phyloP scores from a whole-genome alignment of 2,113 vertebrate genomes.

The Bubo bubo region DNA sequence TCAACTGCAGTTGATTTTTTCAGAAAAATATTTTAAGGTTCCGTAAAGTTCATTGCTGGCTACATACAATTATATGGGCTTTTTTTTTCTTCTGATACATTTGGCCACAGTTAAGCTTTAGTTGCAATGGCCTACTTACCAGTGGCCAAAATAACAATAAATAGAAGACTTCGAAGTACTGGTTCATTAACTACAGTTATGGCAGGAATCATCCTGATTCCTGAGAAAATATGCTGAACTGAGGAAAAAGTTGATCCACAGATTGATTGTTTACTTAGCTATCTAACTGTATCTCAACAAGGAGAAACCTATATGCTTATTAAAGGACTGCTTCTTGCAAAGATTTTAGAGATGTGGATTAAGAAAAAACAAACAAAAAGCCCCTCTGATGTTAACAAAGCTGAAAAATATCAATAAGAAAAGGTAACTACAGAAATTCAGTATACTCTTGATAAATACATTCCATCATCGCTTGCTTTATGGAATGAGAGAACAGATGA shows the following conservation, averaged over 20 bases:
- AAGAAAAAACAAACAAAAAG: background rate
- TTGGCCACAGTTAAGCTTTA: background rate
- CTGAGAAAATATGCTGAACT: background rate
- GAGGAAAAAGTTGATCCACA: background rate
- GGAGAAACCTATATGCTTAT: background rate
- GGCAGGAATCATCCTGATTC: background rate
- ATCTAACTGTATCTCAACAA: background rate
- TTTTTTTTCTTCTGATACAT: background rate
- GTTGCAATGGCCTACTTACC: background rate
- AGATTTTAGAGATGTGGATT: background rate
- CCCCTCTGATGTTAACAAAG: background rate
- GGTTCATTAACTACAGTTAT: background rate
- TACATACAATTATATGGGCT: background rate
- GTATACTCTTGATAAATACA: background rate
- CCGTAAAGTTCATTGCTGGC: background rate
- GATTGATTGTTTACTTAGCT: background rate
- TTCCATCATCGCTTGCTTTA: background rate
- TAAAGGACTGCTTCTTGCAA: background rate
- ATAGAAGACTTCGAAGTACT: background rate
- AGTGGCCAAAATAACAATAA: constrained; percentile 11
- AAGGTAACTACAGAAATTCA: background rate
- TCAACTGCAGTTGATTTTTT: background rate
- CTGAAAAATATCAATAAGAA: background rate
- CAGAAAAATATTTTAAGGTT: background rate
- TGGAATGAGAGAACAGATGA: background rate